Evolutionary conservation across 2,888 invertebrate genomes (phyloP), one percentile per base, ranked within the genome.

Genomic region (Scaptomyza polygonia): DNA sequence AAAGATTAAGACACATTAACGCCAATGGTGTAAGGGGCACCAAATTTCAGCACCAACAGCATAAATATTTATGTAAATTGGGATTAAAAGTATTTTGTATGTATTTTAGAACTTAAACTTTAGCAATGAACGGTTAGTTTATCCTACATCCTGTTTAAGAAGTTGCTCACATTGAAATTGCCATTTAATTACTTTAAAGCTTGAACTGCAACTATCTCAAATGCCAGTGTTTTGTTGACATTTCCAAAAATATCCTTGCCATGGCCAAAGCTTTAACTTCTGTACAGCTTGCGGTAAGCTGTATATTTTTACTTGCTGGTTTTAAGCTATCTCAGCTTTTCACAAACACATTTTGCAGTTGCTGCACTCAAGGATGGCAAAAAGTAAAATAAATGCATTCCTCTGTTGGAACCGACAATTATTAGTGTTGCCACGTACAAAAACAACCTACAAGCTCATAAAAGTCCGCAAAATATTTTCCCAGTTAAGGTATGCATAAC

Each of bases 51-150:
- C 62, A 68, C 75, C 83, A 86, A 79, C 85, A 82, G 79, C 79
- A 85, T 84, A 81, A 84, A 84, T 86, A 84, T 84, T 84, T 86
- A 84, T 86, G 83, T 77, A 86, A 86, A 84, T 84, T 86, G 82
- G 72, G 79, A 82, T 76, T 84, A 76, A 54, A 77, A 82, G 81
- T 83, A 79, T 80, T 79, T 79, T 82, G 82, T 73, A 68, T 73
- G 75, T 80, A 67, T 76, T 75, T 62, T 62, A 64, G 32, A 59
- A 55, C 48, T 27, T 21, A 72, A 83, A 86, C 55, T 79, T 79
- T 69, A 8, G 45, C 54, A 52, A 43, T 44, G 34, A 51, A 29
- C 29, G 30, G 32, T 54, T 47, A 40, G 42, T 43, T 63, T 42
- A 36, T 34, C 6, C 2, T 34, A n/a, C 36, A 36, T 34, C 6